A percentile compares a stretch with the other conserved stretches of the same genome.
These are phyloP conservation scores for Enoplolaimus lenunculus DNA, from an alignment of 2,888 invertebrate species.

Conservation along the genomic window DNA sequence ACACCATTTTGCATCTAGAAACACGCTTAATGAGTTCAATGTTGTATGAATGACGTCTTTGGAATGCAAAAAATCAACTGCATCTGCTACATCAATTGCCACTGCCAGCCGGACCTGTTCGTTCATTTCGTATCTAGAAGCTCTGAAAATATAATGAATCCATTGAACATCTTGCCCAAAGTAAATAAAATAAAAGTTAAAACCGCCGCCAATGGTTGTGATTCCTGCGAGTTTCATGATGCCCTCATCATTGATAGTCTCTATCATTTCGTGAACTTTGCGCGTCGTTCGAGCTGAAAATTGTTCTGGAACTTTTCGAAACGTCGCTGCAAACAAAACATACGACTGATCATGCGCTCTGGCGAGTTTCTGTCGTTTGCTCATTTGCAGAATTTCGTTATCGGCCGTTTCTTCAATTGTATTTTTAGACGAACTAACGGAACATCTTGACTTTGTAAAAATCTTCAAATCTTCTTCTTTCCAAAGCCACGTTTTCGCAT, in stretches of 20 bases:
- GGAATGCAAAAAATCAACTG: background rate
- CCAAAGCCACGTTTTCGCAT: slow-evolving; percentile 6
- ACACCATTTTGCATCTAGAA: slow-evolving; percentile 1
- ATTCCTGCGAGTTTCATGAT: slow-evolving; percentile 1
- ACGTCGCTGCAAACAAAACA: background rate
- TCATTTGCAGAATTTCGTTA: background rate
- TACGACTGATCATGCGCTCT: background rate
- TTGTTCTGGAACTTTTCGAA: background rate
- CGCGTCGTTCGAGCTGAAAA: background rate
- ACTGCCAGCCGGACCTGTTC: background rate
- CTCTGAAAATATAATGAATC: background rate
- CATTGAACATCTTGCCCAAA: background rate
- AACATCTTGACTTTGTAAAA: background rate
- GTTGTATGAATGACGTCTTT: background rate
- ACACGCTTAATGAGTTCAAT: background rate
- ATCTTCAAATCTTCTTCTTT: background rate
- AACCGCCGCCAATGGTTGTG: background rate
- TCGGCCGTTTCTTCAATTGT: background rate
- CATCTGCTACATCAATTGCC: background rate
- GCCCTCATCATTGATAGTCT: background rate
- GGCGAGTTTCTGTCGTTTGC: background rate
- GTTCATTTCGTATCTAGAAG: background rate
- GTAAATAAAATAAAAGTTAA: background rate
- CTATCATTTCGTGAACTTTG: background rate
- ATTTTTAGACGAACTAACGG: background rate